Percentiles rank a stretch among this genome's conserved stretches.
These are phyloP conservation scores for Anniella stebbinsi DNA, from an alignment of 2,797 vertebrate species.

Conservation along the genomic window DNA sequence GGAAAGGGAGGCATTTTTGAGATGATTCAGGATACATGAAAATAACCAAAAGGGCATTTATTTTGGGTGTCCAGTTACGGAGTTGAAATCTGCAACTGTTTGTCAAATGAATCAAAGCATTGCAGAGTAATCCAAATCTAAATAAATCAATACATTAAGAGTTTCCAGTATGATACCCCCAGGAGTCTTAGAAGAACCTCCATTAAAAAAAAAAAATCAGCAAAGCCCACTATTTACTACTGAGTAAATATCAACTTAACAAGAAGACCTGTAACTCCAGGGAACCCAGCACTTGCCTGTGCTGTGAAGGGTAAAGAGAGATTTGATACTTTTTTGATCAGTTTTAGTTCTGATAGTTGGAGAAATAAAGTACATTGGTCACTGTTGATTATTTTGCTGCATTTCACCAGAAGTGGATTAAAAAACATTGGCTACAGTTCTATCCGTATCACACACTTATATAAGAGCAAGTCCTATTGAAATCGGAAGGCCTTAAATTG, in stretches of 20 bases:
- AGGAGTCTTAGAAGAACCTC: neutral
- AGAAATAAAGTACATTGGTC: neutral
- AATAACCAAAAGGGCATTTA: conserved; percentile 21
- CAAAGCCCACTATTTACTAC: neutral
- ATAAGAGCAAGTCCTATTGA: no score
- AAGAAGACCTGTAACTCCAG: neutral
- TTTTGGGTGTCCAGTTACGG: neutral
- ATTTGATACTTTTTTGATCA: neutral
- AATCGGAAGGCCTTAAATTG: neutral
- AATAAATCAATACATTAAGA: neutral
- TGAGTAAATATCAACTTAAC: neutral
- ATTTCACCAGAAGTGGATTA: neutral
- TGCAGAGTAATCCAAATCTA: neutral
- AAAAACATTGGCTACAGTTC: neutral
- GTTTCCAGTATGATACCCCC: neutral
- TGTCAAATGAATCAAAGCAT: conserved; percentile 21
- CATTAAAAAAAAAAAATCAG: conserved; percentile 38
- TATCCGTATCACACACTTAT: neutral
- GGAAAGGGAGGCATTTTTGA: neutral
- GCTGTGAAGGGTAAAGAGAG: neutral
- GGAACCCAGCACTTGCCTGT: accelerated
- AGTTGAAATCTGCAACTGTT: neutral
- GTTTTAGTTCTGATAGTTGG: neutral
- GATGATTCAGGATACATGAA: neutral
- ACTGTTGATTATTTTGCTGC: neutral